phyloP scores from a whole-genome alignment of 2,888 invertebrate species.

The Venustoraphidia nigricollis region DNA sequence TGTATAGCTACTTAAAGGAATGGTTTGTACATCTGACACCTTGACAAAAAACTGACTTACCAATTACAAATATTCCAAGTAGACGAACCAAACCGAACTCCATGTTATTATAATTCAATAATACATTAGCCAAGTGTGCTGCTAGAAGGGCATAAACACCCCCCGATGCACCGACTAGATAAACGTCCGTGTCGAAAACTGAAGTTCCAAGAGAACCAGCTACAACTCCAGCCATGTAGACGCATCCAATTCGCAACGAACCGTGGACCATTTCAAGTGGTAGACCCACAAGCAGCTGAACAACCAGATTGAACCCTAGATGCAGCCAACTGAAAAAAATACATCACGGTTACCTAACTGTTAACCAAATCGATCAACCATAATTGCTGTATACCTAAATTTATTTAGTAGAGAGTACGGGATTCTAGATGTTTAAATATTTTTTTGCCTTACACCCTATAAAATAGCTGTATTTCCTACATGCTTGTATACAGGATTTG shows the following conservation, averaged over 20 bases:
- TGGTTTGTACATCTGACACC: background rate
- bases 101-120: constrained; percentile 92
- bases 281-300: constrained; percentile 83
- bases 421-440: too few species aligned
- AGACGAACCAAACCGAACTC: constrained; percentile 81
- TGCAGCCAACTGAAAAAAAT: constrained; percentile 65
- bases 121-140: constrained; percentile 88
- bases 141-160: constrained; percentile 94
- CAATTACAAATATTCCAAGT: constrained; percentile 80
- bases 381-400: background rate
- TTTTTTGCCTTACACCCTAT: too few species aligned
- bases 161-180: constrained; percentile 91
- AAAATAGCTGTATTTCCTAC: too few species aligned
- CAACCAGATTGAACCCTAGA: constrained; percentile 83
- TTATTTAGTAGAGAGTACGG: too few species aligned
- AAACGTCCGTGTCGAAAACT: constrained; percentile 86
- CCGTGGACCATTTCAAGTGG: constrained; percentile 96
- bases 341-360: too few species aligned
- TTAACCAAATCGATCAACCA: constrained; percentile 6
- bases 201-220: constrained; percentile 78
- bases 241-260: constrained; percentile 67
- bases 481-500: too few species aligned
- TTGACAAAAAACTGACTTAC: constrained; percentile 34
- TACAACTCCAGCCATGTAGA: constrained; percentile 85
- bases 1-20: too few species aligned